Conservation (phyloP, 2,113 vertebrate species). For the Tricholaema leucomelas region DNA sequence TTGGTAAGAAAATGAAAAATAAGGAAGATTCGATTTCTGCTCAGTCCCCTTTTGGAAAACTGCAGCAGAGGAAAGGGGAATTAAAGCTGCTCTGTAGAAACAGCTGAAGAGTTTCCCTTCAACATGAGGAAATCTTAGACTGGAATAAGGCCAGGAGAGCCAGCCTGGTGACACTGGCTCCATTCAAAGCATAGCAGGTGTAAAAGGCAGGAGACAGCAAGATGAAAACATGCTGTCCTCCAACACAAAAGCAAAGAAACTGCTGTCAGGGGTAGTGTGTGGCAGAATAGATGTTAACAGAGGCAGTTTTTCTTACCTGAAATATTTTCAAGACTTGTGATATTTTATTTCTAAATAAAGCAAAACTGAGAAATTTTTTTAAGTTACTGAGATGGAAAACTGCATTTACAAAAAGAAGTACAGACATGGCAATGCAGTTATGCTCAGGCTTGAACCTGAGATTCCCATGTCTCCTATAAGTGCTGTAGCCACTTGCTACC, state of each 20-base stretch:
- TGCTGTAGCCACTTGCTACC: background rate
- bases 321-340: background rate
- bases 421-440: background rate
- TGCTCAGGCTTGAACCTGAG: background rate
- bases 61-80: background rate
- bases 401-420: background rate
- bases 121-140: slow-evolving; percentile 11
- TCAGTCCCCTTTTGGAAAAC: background rate
- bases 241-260: background rate
- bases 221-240: background rate
- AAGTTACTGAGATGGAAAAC: background rate
- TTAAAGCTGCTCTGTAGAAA: slow-evolving; percentile 19
- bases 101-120: slow-evolving; percentile 33
- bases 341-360: slow-evolving; percentile 25
- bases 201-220: background rate
- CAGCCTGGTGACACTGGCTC: slow-evolving; percentile 11
- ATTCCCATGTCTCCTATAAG: background rate
- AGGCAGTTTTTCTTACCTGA: background rate
- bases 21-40: background rate
- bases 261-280: background rate
- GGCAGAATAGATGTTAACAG: background rate
- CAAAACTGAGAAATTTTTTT: background rate
- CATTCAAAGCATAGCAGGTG: slow-evolving; percentile 44
- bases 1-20: background rate
- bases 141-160: slow-evolving; percentile 35